A percentile compares a stretch with the other conserved stretches of the same genome.
These are phyloP conservation scores for Camponotus pennsylvanicus DNA, from an alignment of 1,140 invertebrate genomes.

Conservation along the genomic window DNA sequence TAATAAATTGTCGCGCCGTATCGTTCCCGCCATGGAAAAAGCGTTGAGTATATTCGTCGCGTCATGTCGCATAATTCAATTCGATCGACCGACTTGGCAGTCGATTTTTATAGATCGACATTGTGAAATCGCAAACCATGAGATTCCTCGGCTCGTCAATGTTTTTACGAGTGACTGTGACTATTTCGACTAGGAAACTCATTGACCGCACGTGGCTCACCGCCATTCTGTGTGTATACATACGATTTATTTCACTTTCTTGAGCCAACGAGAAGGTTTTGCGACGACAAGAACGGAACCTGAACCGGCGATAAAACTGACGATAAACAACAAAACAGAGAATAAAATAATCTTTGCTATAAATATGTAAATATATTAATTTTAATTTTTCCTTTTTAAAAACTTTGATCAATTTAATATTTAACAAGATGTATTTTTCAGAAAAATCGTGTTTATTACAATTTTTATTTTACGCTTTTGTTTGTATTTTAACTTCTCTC, in stretches of 20 bases:
- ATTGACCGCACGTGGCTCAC: neutral
- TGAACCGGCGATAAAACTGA: neutral
- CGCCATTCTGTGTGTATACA: neutral
- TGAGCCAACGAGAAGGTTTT: neutral
- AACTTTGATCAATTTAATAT: neutral
- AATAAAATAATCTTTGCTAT: constrained; percentile 8
- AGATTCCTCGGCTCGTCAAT: constrained; percentile 6
- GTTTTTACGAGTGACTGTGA: constrained; percentile 1
- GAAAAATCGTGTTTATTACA: neutral
- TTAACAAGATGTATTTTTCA: neutral
- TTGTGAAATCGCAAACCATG: neutral
- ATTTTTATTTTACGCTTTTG: neutral
- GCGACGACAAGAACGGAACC: neutral
- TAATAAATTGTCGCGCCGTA: constrained; percentile 54
- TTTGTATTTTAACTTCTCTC: neutral
- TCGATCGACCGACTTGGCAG: constrained; percentile 10
- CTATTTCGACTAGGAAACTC: constrained; percentile 21
- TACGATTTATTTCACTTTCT: constrained; percentile 28
- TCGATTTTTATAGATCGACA: constrained; percentile 27
- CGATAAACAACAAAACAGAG: neutral
- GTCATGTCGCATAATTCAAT: constrained; percentile 60
- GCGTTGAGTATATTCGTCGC: constrained; percentile 52
- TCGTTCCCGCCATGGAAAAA: constrained; percentile 43
- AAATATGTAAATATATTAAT: constrained; percentile 7
- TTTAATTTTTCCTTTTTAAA: neutral